Evolutionary conservation across 2,888 invertebrate species (phyloP).

Genomic region (Ypsolopha sequella): DNA sequence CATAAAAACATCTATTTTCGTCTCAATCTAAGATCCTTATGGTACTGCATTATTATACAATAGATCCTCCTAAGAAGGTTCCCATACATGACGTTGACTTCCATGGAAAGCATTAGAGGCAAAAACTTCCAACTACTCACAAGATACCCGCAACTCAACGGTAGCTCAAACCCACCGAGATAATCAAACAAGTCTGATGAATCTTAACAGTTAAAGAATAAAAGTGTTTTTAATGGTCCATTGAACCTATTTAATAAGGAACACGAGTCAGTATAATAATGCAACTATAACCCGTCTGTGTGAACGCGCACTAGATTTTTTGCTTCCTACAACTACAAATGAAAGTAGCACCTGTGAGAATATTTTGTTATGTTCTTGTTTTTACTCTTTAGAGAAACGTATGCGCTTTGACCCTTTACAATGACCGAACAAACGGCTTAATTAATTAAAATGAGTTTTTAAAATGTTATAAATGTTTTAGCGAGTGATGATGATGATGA

Average conservation of each 20-base stretch:
- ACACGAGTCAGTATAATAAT: not conserved
- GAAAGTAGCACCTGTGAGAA: slow-evolving; percentile 67
- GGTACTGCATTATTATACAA: slow-evolving; percentile 6
- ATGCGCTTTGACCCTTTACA: slow-evolving; percentile 46
- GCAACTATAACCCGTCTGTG: slow-evolving; percentile 26
- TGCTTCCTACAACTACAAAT: slow-evolving; percentile 56
- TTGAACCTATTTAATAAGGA: too few species aligned
- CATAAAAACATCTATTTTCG: too few species aligned
- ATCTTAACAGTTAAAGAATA: too few species aligned
- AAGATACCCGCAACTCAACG: not conserved
- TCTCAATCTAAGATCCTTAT: slow-evolving; percentile 11
- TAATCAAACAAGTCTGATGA: not conserved
- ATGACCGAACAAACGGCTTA: not conserved
- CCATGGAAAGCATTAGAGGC: slow-evolving; percentile 39
- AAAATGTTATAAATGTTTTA: too few species aligned
- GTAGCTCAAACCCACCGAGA: not conserved
- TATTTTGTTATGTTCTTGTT: slow-evolving; percentile 11
- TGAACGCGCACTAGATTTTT: slow-evolving; percentile 54
- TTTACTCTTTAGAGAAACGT: slow-evolving; percentile 33
- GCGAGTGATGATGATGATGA: slow-evolving; percentile 14
- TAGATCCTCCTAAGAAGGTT: slow-evolving; percentile 6
- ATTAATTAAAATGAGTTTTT: too few species aligned
- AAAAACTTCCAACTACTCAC: slow-evolving; percentile 24
- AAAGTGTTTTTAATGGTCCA: too few species aligned
- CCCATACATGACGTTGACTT: slow-evolving; percentile 22